These are phyloP conservation scores for Melanotaenia maccullochi DNA, from an alignment of 2,797 vertebrate species.

Conservation along the genomic window DNA sequence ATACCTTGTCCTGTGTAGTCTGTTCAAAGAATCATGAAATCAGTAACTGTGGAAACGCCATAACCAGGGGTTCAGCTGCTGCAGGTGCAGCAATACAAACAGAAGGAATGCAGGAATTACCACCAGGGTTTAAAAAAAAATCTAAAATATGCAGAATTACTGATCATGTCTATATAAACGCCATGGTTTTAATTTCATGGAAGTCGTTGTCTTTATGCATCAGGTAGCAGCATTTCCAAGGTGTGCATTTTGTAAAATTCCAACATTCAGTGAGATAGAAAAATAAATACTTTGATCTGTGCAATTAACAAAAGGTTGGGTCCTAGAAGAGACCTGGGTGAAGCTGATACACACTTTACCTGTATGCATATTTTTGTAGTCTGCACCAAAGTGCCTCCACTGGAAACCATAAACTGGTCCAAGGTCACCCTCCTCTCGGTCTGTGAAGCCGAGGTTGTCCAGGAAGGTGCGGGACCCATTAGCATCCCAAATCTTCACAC, in stretches of 20 bases:
- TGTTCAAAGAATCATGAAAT: conserved; percentile 54
- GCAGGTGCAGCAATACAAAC: neutral
- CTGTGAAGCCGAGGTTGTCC: conserved; percentile 90
- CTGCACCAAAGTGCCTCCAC: conserved; percentile 97
- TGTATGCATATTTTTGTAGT: conserved; percentile 93
- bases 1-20: conserved; percentile 95
- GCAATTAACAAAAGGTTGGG: neutral
- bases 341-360: conserved; percentile 74
- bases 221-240: too few species aligned
- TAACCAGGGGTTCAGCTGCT: neutral
- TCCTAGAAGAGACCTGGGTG: neutral
- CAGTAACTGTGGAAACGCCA: neutral
- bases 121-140: too few species aligned
- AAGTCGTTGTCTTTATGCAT: too few species aligned
- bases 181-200: too few species aligned
- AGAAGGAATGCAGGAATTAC: too few species aligned
- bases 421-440: conserved; percentile 93
- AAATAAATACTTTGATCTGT: neutral
- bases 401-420: conserved; percentile 98
- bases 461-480: conserved; percentile 93
- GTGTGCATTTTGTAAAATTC: too few species aligned
- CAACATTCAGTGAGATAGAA: too few species aligned
- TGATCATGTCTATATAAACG: too few species aligned
- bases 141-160: too few species aligned
- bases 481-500: conserved; percentile 98